Evolutionary conservation across 2,888 invertebrate species (phyloP).

Genomic region (Pocota personata): DNA sequence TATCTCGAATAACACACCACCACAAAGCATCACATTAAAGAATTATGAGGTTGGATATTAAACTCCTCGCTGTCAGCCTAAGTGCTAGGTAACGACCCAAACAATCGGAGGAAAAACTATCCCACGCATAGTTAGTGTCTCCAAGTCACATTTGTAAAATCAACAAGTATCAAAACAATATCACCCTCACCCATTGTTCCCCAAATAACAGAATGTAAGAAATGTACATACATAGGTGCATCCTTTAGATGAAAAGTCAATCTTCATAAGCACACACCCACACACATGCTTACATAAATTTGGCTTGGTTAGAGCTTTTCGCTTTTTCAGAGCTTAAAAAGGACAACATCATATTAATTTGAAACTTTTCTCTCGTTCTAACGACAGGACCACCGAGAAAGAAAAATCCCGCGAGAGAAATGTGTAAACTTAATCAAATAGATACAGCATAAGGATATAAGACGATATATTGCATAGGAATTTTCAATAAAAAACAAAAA

Average conservation of each 20-base stretch:
- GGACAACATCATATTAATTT: not conserved
- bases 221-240: no score
- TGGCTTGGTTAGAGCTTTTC: constrained; percentile 12
- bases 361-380: not conserved
- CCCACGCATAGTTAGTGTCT: not conserved
- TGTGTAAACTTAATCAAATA: not conserved
- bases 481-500: not conserved
- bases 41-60: no score
- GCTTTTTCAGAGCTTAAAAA: not conserved
- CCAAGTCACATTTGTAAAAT: constrained; percentile 28
- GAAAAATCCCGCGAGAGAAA: not conserved
- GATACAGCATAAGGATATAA: not conserved
- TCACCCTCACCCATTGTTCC: not conserved
- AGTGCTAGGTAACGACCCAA: not conserved
- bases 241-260: not conserved
- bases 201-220: not conserved
- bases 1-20: no score
- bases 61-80: no score
- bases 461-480: not conserved
- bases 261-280: not conserved
- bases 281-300: not conserved
- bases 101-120: not conserved
- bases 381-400: not conserved
- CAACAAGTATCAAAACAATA: constrained; percentile 54
- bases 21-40: no score